Evolutionary conservation across 2,797 vertebrate species (phyloP).

Genomic region (Phaenicophaeus curvirostris): DNA sequence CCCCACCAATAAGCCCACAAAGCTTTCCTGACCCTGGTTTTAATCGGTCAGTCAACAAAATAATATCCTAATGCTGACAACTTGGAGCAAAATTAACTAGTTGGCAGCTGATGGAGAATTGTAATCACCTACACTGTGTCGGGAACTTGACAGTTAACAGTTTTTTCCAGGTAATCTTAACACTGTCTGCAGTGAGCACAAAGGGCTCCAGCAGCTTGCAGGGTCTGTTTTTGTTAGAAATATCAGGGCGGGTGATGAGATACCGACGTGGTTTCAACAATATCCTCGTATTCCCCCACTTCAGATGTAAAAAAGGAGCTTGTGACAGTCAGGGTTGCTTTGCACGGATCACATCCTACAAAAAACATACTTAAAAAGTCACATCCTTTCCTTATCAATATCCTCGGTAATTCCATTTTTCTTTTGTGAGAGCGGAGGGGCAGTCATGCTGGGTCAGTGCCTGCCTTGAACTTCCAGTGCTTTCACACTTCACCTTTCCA

Average conservation of each 20-base stretch:
- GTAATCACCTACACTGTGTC: rapidly evolving
- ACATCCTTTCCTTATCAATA: too few species aligned
- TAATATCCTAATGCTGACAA: rapidly evolving
- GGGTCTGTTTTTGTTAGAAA: not conserved
- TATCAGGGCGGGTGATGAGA: not conserved
- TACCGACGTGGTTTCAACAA: not conserved
- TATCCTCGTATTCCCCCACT: not conserved
- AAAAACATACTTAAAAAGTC: not conserved
- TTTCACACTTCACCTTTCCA: not conserved
- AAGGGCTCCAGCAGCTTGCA: not conserved
- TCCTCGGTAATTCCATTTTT: not conserved
- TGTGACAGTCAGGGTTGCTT: not conserved
- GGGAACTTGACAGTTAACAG: not conserved
- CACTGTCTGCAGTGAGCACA: not conserved
- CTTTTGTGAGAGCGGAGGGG: not conserved
- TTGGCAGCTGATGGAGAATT: not conserved
- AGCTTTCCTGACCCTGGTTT: not conserved
- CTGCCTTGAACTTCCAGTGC: not conserved
- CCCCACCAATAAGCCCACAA: too few species aligned
- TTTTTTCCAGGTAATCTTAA: not conserved
- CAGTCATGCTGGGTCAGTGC: not conserved
- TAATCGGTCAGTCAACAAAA: not conserved
- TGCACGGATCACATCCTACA: rapidly evolving
- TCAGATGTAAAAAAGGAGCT: not conserved
- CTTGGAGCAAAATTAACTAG: not conserved